These are phyloP conservation scores for Naso thynnoides DNA, from an alignment of 2,797 vertebrate genomes.

Conservation along the genomic window DNA sequence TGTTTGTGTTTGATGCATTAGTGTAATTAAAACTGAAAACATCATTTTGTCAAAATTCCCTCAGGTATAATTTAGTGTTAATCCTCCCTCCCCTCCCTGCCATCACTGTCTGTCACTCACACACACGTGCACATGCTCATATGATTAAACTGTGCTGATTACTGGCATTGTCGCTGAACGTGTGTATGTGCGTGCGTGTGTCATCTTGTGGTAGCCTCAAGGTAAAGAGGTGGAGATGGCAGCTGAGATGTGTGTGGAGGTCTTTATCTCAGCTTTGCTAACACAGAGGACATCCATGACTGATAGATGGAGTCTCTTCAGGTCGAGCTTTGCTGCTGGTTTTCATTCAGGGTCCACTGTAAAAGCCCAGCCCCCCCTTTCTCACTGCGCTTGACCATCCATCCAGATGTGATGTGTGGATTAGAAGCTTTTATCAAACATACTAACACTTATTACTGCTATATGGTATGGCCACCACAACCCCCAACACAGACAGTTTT, in stretches of 20 bases:
- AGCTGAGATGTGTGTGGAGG: conserved; percentile 5
- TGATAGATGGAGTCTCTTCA: conserved; percentile 56
- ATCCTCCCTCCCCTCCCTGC: conserved; percentile 55
- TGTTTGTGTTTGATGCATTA: conserved; percentile 80
- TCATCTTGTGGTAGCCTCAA: conserved; percentile 42
- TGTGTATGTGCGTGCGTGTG: conserved; percentile 34
- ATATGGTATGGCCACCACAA: conserved; percentile 27
- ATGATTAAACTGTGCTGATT: conserved; percentile 68
- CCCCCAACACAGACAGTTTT: conserved; percentile 31
- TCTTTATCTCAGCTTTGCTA: conserved; percentile 36
- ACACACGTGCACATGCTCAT: conserved; percentile 53
- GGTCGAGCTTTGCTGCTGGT: conserved; percentile 58
- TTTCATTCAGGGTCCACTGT: conserved; percentile 57
- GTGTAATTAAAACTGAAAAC: conserved; percentile 82
- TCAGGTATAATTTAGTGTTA: conserved; percentile 79
- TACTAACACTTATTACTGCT: conserved; percentile 42
- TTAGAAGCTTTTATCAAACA: conserved; percentile 77
- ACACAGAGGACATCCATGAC: conserved; percentile 49
- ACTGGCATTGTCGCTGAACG: conserved; percentile 26
- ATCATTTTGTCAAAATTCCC: conserved; percentile 79
- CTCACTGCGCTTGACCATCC: conserved; percentile 59
- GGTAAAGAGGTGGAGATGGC: conserved; percentile 13
- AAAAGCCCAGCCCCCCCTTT: conserved; percentile 33
- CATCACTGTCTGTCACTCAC: conserved; percentile 40
- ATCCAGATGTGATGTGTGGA: conserved; percentile 80